Conservation (phyloP, 2,797 vertebrate genomes). For the Girardinus metallicus region DNA sequence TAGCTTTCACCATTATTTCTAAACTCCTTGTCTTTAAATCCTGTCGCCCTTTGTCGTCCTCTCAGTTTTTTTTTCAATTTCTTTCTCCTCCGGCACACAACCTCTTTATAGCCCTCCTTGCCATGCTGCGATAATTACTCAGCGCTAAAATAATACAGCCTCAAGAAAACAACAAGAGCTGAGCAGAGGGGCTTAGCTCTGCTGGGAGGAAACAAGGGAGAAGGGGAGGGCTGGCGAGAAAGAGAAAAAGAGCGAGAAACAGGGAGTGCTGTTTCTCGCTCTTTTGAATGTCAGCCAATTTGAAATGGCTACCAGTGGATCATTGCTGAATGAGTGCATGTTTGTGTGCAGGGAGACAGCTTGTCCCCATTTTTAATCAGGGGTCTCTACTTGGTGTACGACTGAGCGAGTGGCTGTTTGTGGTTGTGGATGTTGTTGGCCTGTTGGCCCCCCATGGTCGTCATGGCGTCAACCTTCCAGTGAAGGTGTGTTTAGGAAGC, state of each 20-base stretch:
- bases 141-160: constrained; percentile 75
- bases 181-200: constrained; percentile 66
- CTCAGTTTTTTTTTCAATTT: neutral
- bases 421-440: neutral
- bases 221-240: constrained; percentile 13
- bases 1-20: constrained; percentile 12
- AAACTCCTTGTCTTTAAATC: constrained; percentile 23
- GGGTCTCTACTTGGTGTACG: constrained; percentile 3
- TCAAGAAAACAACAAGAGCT: constrained; percentile 69
- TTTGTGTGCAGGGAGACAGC: neutral
- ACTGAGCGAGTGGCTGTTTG: constrained; percentile 14
- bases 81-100: constrained; percentile 36
- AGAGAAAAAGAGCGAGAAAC: neutral
- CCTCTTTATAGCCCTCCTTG: constrained; percentile 63
- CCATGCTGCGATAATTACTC: constrained; percentile 77
- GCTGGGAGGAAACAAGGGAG: constrained; percentile 39
- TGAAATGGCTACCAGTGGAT: constrained; percentile 65
- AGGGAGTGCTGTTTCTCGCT: constrained; percentile 48
- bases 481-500: neutral
- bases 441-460: neutral
- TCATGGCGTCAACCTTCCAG: neutral
- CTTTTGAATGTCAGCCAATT: constrained; percentile 68
- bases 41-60: constrained; percentile 43
- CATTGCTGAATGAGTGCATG: constrained; percentile 30
- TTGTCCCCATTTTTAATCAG: constrained; percentile 16